Percentiles rank a stretch among this genome's conserved stretches.
Evolutionary conservation across 2,797 vertebrate genomes (phyloP).

Genomic region (Esox lucius): DNA sequence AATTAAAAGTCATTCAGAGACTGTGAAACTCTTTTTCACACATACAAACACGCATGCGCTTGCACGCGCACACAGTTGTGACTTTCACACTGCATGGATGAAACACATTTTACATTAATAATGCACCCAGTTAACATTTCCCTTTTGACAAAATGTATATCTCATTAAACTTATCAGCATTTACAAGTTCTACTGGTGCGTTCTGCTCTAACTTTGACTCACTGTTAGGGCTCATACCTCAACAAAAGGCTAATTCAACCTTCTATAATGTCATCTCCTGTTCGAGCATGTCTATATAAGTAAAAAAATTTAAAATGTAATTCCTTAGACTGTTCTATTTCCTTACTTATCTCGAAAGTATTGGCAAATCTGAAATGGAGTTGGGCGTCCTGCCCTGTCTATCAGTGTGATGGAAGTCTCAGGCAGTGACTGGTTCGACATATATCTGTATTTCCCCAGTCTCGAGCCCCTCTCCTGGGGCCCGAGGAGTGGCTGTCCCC

Average conservation of each 20-base stretch:
- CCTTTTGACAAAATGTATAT: neutral
- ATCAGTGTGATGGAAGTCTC: neutral
- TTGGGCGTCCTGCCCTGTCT: neutral
- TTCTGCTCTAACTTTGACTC: neutral
- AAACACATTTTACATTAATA: constrained; percentile 10
- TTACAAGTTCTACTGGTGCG: neutral
- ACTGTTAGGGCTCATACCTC: constrained; percentile 38
- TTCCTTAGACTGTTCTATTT: neutral
- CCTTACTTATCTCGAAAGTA: neutral
- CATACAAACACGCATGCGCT: neutral
- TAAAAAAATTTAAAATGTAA: neutral
- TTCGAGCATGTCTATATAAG: neutral
- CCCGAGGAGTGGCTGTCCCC: neutral
- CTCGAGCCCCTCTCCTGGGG: neutral
- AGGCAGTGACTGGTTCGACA: neutral
- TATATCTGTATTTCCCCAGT: neutral
- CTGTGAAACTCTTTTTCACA: neutral
- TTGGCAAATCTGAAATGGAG: neutral
- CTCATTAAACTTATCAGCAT: constrained; percentile 9
- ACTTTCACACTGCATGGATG: constrained; percentile 14
- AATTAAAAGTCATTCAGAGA: constrained; percentile 10
- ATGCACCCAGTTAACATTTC: constrained; percentile 9
- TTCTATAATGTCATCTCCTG: neutral
- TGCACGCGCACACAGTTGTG: constrained; percentile 1
- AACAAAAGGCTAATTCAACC: constrained; percentile 20